phyloP scores from a whole-genome alignment of 2,888 invertebrate species.

The Pterostichus niger region DNA sequence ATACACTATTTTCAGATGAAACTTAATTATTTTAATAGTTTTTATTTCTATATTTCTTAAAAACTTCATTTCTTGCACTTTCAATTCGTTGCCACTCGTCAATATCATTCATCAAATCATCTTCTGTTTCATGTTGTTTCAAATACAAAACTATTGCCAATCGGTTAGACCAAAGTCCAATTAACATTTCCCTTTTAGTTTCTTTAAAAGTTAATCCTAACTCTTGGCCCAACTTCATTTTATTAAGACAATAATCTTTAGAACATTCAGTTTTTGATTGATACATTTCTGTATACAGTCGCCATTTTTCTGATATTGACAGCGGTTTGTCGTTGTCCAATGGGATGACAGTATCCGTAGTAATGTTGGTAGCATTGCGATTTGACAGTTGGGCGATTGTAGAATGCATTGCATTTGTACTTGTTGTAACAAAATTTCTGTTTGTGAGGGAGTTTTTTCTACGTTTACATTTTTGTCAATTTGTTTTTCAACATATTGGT shows the following conservation, averaged over 20 bases:
- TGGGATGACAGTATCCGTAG: neutral
- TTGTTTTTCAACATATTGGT: neutral
- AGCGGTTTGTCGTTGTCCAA: conserved; percentile 7
- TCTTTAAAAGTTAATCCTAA: conserved; percentile 62
- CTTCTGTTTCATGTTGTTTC: conserved; percentile 53
- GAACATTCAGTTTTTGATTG: conserved; percentile 53
- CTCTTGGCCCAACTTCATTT: conserved; percentile 61
- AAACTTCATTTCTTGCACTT: conserved; percentile 49
- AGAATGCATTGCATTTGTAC: conserved; percentile 61
- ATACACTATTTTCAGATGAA: too few relatives aligned
- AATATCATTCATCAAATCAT: conserved; percentile 54
- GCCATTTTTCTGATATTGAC: conserved; percentile 60
- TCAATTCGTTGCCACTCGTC: conserved; percentile 61
- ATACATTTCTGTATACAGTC: conserved; percentile 54
- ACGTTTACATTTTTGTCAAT: neutral
- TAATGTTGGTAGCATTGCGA: neutral
- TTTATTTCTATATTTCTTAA: conserved; percentile 60
- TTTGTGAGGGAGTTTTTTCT: conserved; percentile 25
- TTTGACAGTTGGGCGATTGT: conserved; percentile 57
- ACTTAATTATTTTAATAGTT: neutral
- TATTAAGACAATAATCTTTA: conserved; percentile 56
- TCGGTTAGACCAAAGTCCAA: conserved; percentile 57
- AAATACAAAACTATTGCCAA: conserved; percentile 57
- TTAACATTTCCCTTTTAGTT: conserved; percentile 62
- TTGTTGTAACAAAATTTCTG: conserved; percentile 54